Evolutionary conservation across 2,888 invertebrate genomes (phyloP), one percentile per base, ranked within the genome.

Genomic region (Leucania comma): DNA sequence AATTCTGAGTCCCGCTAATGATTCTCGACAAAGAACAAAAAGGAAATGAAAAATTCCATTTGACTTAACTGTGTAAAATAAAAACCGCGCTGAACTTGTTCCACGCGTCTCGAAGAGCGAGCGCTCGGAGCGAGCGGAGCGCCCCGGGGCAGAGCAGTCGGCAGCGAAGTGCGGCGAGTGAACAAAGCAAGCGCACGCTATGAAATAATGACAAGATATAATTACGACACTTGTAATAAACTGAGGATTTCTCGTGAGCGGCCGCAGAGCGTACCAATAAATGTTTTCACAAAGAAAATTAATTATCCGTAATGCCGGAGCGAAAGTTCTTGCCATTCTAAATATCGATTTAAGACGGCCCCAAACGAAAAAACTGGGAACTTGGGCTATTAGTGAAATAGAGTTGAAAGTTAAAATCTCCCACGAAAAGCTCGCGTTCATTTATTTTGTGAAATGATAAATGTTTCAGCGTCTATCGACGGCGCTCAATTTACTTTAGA

Each of bases 381-480:
- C 61, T 68, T 68, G 38, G 51, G 53, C 66, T 68, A 60, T 80
- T 72, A 68, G 63, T 64, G 53, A 26, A 70, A 58, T 61, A 80
- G 29, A 67, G 76, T 54, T 60, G 63, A 63, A 74, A 69, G 66
- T 79, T 68, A 61, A 58, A 57, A 66, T 35, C 17, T 65, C 26
- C n/a, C 20, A 24, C 32, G 42, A 51, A 57, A 61, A 57, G 32
- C 20, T 42, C 14, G 32, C 29, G 24, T 35, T 54, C 42, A 38
- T 58, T 63, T 53, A 46, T 48, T 60, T 56, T 48, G 29, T 63
- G 20, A 64, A 60, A 64, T 57, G 32, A 59, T 51, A n/a, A 62
- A 77, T 71, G 61, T 59, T 59, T 42, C 22, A 62, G 29, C 63
- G 63, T 38, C 60, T 35, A 54, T 54, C 32, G 26, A 54, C 38